Conservation (phyloP, 2,113 vertebrate genomes). For the Delphinapterus leucas region DNA sequence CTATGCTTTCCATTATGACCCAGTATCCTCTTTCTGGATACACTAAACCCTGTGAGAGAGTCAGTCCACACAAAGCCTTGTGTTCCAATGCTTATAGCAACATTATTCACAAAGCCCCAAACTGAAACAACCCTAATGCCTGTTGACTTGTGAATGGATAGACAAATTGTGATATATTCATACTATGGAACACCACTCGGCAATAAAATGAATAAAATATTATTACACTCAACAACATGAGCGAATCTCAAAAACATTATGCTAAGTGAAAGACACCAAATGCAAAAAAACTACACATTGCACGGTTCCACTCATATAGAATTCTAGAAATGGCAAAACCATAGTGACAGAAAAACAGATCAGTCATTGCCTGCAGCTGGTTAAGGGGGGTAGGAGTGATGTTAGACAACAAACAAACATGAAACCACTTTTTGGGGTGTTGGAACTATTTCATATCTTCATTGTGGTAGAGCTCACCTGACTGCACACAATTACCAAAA, state of each 20-base stretch:
- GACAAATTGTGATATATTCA: not conserved
- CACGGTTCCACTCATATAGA: not conserved
- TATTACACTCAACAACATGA: not conserved
- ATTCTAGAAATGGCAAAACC: constrained; percentile 29
- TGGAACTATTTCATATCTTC: not conserved
- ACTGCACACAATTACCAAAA: not conserved
- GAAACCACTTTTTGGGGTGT: not conserved
- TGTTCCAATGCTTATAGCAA: not conserved
- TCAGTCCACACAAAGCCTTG: not conserved
- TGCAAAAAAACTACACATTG: not conserved
- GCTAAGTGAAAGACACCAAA: not conserved
- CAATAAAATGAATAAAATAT: not conserved
- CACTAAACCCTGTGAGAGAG: not conserved
- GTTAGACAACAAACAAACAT: not conserved
- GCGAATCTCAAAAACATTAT: not conserved
- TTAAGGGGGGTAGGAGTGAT: not conserved
- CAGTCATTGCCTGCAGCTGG: not conserved
- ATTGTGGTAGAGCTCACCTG: not conserved
- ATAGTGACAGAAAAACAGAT: not conserved
- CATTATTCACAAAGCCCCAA: not conserved
- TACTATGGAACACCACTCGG: not conserved
- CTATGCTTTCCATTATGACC: not conserved
- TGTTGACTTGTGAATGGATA: not conserved
- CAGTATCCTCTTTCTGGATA: not conserved
- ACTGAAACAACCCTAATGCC: not conserved